Base-by-base conservation (phyloP, 2,888 invertebrate species). In the Dioctria linearis region DNA sequence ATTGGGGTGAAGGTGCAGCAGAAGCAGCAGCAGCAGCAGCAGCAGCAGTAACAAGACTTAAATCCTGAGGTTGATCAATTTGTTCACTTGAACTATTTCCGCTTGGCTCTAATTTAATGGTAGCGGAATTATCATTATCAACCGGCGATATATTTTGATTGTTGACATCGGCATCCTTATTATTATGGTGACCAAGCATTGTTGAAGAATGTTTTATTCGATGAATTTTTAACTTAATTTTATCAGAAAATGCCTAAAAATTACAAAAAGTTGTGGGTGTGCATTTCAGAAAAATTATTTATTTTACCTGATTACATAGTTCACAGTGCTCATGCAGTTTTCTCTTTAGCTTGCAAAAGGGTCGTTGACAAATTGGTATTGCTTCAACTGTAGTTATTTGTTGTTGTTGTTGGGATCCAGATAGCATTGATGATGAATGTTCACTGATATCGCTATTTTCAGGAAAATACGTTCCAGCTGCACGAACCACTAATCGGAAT, bases 291-390 rank as follows among this genome's bases (percentile, higher is more conserved):
- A 79, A 63, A 63, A 73, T 66, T 78, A 63, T 61, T 11, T 43
- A 49, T 25, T 49, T 78, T 80, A 84, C 84, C 88, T 95, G 95
- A 87, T 94, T 94, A 89, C 95, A 95, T 71, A 93, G 92, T 86
- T 93, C 93, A 88, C 95, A 95, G 86, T 95, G 95, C 86, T 93
- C 94, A 86, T 95, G 95, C 83, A 93, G 93, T 85, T 94, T 93
- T 82, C 94, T 91, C 87, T 95, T 95, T 83, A 95, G 90, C 87
- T 95, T 95, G 88, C 95, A 95, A 87, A 95, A 95, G 4, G 95
- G 94, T 37, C 94, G 90, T 78, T 94, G 93, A 87, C 95, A 95
- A 5, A 66, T 25, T 25, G 37, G 43, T 13, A 69, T 13, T 49
- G 65, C 2, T 57, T 42, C 51, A 51, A 40, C 13, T 8, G 69